Percentiles rank a stretch among this genome's conserved stretches.
These are phyloP conservation scores for Synanthedon formicaeformis DNA, from an alignment of 2,888 invertebrate genomes.

Conservation along the genomic window DNA sequence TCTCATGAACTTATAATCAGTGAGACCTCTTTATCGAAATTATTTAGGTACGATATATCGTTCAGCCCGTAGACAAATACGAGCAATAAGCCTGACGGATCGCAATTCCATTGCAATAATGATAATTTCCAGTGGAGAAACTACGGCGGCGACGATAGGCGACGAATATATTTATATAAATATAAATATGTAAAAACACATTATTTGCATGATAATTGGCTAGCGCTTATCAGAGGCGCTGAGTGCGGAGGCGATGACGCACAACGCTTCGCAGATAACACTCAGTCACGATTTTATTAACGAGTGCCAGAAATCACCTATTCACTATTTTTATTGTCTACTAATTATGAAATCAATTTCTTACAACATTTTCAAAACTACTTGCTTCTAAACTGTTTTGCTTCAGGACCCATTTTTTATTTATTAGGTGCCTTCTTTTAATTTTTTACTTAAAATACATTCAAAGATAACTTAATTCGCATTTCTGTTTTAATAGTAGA, in stretches of 20 bases:
- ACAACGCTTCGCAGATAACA: conserved; percentile 40
- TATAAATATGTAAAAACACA: conserved; percentile 54
- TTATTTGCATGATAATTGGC: conserved; percentile 69
- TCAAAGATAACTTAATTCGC: no score
- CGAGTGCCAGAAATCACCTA: no score
- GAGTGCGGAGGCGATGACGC: conserved; percentile 65
- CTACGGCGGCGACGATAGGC: conserved; percentile 25
- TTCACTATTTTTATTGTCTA: not conserved
- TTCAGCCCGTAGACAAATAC: conserved; percentile 36
- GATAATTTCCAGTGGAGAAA: conserved; percentile 42
- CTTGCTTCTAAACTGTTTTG: no score
- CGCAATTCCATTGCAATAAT: conserved; percentile 33
- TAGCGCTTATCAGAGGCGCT: conserved; percentile 60
- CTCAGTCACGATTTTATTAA: conserved; percentile 3
- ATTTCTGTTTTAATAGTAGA: no score
- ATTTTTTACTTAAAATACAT: no score
- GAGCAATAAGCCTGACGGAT: conserved; percentile 24
- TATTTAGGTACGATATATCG: conserved; percentile 20
- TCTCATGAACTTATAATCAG: conserved; percentile 58
- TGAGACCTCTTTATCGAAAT: conserved; percentile 59
- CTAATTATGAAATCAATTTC: not conserved
- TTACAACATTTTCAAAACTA: not conserved
- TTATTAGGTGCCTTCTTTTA: no score
- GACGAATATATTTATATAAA: conserved; percentile 35
- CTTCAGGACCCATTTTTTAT: no score